phyloP scores from a whole-genome alignment of 37 sponge, comb jelly and placozoan species.

The Mnemiopsis leidyi region DNA sequence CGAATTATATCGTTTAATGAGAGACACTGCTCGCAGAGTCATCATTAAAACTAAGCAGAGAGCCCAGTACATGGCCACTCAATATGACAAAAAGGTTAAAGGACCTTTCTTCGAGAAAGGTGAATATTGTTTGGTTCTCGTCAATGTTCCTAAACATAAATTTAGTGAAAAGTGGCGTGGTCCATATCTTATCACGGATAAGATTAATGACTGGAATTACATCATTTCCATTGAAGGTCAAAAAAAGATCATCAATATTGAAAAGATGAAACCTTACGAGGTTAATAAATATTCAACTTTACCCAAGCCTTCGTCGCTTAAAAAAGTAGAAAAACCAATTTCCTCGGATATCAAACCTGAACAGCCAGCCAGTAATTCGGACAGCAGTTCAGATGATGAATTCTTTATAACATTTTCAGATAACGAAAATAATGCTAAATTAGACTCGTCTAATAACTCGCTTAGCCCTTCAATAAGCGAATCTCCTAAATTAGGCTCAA shows the following conservation, averaged over 20 bases:
- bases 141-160: constrained; percentile 24
- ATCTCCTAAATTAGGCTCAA: too few relatives aligned
- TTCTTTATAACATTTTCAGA: background rate
- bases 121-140: background rate
- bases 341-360: background rate
- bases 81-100: background rate
- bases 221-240: constrained; percentile 7
- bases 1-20: background rate
- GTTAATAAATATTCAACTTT: constrained; percentile 34
- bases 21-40: background rate
- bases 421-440: background rate
- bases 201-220: constrained; percentile 31
- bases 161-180: constrained; percentile 21
- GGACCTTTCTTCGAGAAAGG: constrained; percentile 11
- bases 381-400: background rate
- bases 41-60: background rate
- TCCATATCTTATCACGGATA: background rate
- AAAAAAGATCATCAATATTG: constrained; percentile 16
- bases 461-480: background rate
- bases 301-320: background rate
- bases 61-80: background rate
- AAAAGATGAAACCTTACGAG: constrained; percentile 41
- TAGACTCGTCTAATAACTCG: background rate
- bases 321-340: background rate
- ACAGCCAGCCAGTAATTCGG: background rate